Percentiles rank a stretch among this genome's conserved stretches.
phyloP scores from a whole-genome alignment of 2,113 vertebrate genomes.

The Nannospalax galili region DNA sequence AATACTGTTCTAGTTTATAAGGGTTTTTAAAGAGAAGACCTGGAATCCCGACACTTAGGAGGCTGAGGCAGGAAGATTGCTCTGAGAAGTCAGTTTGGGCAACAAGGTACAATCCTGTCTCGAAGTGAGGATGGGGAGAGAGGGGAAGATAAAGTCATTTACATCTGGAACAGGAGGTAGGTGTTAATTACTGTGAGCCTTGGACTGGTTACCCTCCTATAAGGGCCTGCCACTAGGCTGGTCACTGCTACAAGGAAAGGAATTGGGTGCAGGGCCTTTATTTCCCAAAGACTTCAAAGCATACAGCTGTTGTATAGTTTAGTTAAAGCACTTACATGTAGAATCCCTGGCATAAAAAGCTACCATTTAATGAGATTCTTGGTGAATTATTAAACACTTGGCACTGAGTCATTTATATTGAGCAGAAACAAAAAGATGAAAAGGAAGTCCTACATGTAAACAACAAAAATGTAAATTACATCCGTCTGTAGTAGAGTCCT shows the following conservation, averaged over 20 bases:
- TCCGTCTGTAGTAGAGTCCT: conserved; percentile 10
- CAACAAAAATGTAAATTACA: conserved; percentile 59
- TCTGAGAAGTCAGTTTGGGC: too few relatives aligned
- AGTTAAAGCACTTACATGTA: not conserved
- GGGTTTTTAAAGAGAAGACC: not conserved
- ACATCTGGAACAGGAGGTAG: too few relatives aligned
- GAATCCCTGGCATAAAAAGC: conserved; percentile 11
- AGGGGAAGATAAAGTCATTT: too few relatives aligned
- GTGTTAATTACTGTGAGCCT: too few relatives aligned
- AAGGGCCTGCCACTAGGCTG: not conserved
- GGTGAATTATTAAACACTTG: conserved; percentile 51
- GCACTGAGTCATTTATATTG: conserved; percentile 45
- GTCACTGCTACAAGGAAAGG: not conserved
- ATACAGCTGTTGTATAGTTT: conserved; percentile 45
- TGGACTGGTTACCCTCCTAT: not conserved
- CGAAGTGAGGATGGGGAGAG: too few relatives aligned
- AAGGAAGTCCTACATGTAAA: conserved; percentile 35
- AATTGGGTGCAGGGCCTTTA: not conserved
- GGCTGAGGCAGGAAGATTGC: too few relatives aligned
- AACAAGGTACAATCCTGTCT: too few relatives aligned
- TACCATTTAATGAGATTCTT: not conserved
- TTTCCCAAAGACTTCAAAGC: conserved; percentile 60
- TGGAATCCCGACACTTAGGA: not conserved
- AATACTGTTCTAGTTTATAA: not conserved
- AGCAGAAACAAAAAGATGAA: conserved; percentile 54